Evolutionary conservation across 1,140 invertebrate species (phyloP), one percentile per base, ranked within the genome.

Genomic region (Elysia chlorotica): DNA sequence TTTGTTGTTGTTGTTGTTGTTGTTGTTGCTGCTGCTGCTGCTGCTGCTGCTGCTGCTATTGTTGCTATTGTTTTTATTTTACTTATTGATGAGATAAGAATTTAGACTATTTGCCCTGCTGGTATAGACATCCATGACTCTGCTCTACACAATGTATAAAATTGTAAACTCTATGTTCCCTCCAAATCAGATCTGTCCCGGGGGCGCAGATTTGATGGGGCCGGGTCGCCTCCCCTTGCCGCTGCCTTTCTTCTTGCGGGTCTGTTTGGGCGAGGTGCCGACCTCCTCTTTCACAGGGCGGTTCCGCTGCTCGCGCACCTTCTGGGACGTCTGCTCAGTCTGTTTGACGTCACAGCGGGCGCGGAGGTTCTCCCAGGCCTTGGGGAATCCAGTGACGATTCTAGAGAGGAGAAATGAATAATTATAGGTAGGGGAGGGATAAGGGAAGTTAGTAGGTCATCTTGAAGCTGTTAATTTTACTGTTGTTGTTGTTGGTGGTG

Each of bases 301-400:
- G 17, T n/a, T 33, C 19, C 79, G 77, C 23, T 71, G 61, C 65
- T 79, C 76, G 6, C 81, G 71, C 28, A 71, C 75, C 54, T 82
- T 83, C 23, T 77, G 71, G 0, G 78, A 77, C 5, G 81, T 82
- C 57, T 83, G 81, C 14, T 82, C 77, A 0, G 70, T 76, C 53
- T 74, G 78, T 33, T 56, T 74, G 0, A 82, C 68, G 4, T 74
- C 66, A 5, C 74, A 76, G 35, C 77, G 76, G 17, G 79, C 67
- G 0, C 78, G 63, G 4, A 85, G 75, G 67, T 83, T 84, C 73
- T 83, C 79, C 78, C 79, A 86, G 31, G 79, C 80, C 71, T 81
- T 85, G 28, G 78, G 85, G 74, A 77, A 85, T 2, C 78, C 79
- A n/a, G n/a, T 25, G 54, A 59, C 1, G 77, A 80, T 10, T 85